Conservation (phyloP, 2,113 vertebrate species). For the Piaya cayana region DNA sequence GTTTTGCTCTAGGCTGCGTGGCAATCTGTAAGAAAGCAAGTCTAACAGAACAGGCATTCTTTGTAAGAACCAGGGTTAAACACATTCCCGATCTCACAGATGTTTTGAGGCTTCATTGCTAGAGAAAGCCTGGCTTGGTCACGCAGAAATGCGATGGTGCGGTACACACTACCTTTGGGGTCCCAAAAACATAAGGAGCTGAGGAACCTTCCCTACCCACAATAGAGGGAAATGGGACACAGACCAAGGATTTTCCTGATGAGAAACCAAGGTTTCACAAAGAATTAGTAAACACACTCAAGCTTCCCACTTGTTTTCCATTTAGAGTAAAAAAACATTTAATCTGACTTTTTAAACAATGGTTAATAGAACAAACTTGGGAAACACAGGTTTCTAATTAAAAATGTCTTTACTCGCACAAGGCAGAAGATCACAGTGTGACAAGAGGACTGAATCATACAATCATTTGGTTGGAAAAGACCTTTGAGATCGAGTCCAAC, state of each 20-base stretch:
- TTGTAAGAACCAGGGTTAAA: not conserved
- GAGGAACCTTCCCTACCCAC: not conserved
- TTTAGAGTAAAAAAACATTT: not conserved
- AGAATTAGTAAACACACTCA: not conserved
- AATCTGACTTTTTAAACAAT: slow-evolving; percentile 2
- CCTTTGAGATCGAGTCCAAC: no score
- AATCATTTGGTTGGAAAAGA: no score
- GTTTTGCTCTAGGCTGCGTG: not conserved
- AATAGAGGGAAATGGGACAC: not conserved
- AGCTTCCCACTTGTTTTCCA: slow-evolving; percentile 43
- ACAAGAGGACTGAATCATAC: not conserved
- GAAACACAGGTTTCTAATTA: not conserved
- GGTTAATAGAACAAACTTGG: not conserved
- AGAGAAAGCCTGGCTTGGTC: not conserved
- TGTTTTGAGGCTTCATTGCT: not conserved
- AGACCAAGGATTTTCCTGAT: not conserved
- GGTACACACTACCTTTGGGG: not conserved
- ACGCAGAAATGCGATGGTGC: not conserved
- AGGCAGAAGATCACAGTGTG: not conserved
- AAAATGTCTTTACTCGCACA: not conserved
- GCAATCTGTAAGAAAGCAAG: not conserved
- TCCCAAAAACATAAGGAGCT: not conserved
- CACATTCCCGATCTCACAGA: not conserved
- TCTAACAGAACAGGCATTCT: not conserved
- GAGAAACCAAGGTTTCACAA: slow-evolving; percentile 2